phyloP scores from a whole-genome alignment of 2,113 vertebrate genomes.

The Mungos mungo region DNA sequence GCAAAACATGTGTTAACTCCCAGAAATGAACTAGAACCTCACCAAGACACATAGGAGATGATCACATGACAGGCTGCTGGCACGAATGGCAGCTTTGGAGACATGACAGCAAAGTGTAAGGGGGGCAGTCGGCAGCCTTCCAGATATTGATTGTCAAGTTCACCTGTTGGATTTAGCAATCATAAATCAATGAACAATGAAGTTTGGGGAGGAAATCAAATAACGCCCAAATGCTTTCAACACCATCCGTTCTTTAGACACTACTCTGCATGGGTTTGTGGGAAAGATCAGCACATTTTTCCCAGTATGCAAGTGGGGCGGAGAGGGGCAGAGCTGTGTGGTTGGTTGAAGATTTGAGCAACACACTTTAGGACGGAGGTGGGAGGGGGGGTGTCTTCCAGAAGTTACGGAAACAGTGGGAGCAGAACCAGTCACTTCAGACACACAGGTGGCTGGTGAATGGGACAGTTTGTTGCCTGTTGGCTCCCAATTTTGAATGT shows the following conservation, averaged over 20 bases:
- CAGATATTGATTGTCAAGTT: neutral
- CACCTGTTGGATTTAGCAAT: neutral
- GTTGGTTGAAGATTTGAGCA: neutral
- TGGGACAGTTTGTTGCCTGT: neutral
- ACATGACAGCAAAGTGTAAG: neutral
- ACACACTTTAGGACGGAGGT: neutral
- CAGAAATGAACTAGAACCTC: neutral
- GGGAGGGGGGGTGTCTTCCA: accelerated
- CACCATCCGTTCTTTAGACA: neutral
- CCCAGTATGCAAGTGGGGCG: neutral
- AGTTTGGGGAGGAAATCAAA: constrained; percentile 21
- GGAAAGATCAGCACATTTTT: neutral
- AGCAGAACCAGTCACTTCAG: neutral
- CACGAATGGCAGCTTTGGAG: neutral
- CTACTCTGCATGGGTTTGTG: neutral
- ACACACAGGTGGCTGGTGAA: neutral
- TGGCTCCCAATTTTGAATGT: neutral
- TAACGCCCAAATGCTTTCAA: neutral
- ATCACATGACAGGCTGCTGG: neutral
- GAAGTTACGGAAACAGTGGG: neutral
- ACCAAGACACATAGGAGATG: neutral
- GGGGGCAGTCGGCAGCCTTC: neutral
- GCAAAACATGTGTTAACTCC: neutral
- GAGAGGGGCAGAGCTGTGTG: neutral
- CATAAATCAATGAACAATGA: neutral